Evolutionary conservation across 2,113 vertebrate species (phyloP).

Genomic region (Clinocottus analis): DNA sequence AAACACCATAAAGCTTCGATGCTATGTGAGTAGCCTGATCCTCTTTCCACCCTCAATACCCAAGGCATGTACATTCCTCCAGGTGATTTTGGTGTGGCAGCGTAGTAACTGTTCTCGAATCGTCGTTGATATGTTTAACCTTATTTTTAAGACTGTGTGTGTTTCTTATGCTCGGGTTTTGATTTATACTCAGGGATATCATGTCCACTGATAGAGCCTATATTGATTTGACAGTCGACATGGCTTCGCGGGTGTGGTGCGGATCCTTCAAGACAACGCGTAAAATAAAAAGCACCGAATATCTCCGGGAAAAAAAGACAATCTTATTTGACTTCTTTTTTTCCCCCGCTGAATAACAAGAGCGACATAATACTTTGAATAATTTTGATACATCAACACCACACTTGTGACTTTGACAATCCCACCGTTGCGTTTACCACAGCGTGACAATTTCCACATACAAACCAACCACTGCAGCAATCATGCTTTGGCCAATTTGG

Average conservation of each 20-base stretch:
- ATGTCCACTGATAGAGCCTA: constrained; percentile 45
- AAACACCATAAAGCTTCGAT: constrained; percentile 41
- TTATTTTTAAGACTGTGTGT: background rate
- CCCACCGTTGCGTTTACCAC: constrained; percentile 38
- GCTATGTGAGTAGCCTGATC: constrained; percentile 64
- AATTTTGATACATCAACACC: background rate
- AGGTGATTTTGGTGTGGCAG: constrained; percentile 50
- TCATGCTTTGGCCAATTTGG: constrained; percentile 52
- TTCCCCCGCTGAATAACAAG: background rate
- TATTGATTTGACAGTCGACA: constrained; percentile 79
- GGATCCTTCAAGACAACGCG: constrained; percentile 66
- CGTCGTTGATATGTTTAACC: constrained; percentile 1
- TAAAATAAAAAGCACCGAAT: constrained; percentile 58
- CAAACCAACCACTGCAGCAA: constrained; percentile 83
- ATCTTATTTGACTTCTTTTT: background rate
- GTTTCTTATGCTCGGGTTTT: background rate
- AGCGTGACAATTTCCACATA: constrained; percentile 64
- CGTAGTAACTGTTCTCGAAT: background rate
- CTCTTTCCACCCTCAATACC: constrained; percentile 22
- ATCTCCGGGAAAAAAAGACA: background rate
- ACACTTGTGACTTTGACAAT: constrained; percentile 26
- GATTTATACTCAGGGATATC: constrained; percentile 8
- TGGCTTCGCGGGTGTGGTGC: constrained; percentile 85
- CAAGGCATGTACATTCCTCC: constrained; percentile 29
- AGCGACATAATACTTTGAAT: background rate